Evolutionary conservation across 1,140 invertebrate species (phyloP).

Genomic region (Drosophila nigrodunni): DNA sequence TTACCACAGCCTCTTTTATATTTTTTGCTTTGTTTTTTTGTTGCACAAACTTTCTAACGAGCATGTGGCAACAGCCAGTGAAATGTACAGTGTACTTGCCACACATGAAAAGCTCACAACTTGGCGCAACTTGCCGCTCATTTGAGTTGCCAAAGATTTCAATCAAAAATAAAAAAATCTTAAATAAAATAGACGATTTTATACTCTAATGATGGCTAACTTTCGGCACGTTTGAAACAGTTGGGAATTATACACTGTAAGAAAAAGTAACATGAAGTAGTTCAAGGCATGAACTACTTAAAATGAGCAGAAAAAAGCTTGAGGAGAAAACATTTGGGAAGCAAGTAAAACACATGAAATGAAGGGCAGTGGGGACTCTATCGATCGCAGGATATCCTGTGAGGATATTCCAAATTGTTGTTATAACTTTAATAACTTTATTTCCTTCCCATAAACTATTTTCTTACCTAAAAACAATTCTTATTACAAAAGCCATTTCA

Average conservation of each 20-base stretch:
- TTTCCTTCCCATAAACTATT: too few species aligned
- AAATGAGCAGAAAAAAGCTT: too few species aligned
- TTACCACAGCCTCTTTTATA: constrained; percentile 33
- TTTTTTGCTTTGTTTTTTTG: constrained; percentile 27
- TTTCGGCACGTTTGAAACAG: constrained; percentile 4
- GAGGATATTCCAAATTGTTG: too few species aligned
- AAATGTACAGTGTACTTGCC: constrained; percentile 32
- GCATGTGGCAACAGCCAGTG: constrained; percentile 26
- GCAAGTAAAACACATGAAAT: too few species aligned
- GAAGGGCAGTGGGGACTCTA: too few species aligned
- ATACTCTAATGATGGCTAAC: neutral
- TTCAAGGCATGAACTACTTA: too few species aligned
- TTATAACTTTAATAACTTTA: too few species aligned
- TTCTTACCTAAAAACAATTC: too few species aligned
- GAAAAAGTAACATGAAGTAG: neutral
- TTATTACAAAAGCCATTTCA: too few species aligned
- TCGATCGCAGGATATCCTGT: too few species aligned
- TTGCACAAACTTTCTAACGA: constrained; percentile 73
- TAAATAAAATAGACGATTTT: too few species aligned
- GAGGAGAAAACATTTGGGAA: too few species aligned
- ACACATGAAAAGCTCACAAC: constrained; percentile 2
- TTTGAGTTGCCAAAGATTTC: constrained; percentile 1
- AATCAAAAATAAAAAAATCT: neutral
- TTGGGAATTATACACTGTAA: neutral
- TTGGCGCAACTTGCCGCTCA: constrained; percentile 10